phyloP scores from a whole-genome alignment of 2,113 vertebrate species.

The Saguinus imperator region DNA sequence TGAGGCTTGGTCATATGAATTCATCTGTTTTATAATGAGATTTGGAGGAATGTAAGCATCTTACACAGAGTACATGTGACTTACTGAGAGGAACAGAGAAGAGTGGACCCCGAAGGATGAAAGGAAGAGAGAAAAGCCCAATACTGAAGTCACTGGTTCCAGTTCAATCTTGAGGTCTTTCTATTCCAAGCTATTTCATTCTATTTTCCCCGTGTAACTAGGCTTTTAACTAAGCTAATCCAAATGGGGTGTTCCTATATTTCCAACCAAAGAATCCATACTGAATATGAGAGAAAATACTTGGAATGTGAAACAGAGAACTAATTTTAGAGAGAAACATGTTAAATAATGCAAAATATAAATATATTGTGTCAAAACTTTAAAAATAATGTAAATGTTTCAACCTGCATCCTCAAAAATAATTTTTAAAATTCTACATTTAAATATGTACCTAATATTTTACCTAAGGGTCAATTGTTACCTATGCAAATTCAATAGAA shows the following conservation, averaged over 20 bases:
- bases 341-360: not conserved
- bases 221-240: not conserved
- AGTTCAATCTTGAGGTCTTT: not conserved
- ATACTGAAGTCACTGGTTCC: not conserved
- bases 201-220: not conserved
- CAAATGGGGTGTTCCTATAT: not conserved
- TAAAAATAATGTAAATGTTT: not conserved
- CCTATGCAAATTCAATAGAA: not conserved
- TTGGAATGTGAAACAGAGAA: not conserved
- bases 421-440: not conserved
- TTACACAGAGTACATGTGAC: not conserved
- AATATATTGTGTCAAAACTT: not conserved
- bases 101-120: not conserved
- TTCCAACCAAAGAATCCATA: not conserved
- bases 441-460: not conserved
- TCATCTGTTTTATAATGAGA: not conserved
- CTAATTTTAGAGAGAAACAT: not conserved
- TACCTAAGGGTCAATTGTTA: not conserved
- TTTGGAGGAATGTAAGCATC: not conserved
- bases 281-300: not conserved
- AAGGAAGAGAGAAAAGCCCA: not conserved
- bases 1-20: not conserved
- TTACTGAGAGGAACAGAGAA: not conserved
- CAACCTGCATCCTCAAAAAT: not conserved
- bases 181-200: not conserved